These are phyloP conservation scores for Leuciscus waleckii DNA, from an alignment of 2,797 vertebrate genomes.

Conservation along the genomic window DNA sequence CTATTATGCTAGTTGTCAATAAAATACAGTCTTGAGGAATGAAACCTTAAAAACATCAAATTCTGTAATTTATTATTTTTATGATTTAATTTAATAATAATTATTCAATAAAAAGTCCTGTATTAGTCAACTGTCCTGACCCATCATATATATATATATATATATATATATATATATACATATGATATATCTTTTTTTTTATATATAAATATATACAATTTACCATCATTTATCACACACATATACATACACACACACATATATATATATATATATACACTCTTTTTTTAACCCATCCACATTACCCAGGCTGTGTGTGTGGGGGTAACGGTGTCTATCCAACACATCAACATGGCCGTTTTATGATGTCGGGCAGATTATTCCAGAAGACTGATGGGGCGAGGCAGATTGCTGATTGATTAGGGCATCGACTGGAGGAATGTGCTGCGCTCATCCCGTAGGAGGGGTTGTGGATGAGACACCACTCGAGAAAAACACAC, in stretches of 20 bases:
- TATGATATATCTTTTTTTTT: too few relatives aligned
- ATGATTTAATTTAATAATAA: too few relatives aligned
- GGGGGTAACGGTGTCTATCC: slow-evolving; percentile 35
- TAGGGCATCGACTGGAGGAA: slow-evolving; percentile 77
- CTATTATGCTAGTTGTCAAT: background rate
- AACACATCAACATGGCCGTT: slow-evolving; percentile 73
- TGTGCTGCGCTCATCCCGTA: slow-evolving; percentile 68
- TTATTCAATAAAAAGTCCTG: too few relatives aligned
- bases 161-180: too few relatives aligned
- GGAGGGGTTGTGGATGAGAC: slow-evolving; percentile 39
- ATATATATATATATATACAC: background rate
- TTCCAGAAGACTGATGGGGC: slow-evolving; percentile 75
- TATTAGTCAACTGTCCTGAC: too few relatives aligned
- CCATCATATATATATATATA: too few relatives aligned
- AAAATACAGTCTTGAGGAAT: too few relatives aligned
- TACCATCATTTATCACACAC: too few relatives aligned
- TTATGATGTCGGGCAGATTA: slow-evolving; percentile 81
- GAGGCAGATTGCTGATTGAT: slow-evolving; percentile 78
- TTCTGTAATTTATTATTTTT: too few relatives aligned
- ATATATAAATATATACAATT: too few relatives aligned
- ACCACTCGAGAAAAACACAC: slow-evolving; percentile 44
- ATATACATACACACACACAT: background rate
- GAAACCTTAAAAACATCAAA: too few relatives aligned
- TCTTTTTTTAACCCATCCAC: background rate
- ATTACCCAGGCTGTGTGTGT: background rate